These are phyloP conservation scores for Blastomussa wellsi DNA, from an alignment of 92 coral and sea anemone species.

Conservation along the genomic window DNA sequence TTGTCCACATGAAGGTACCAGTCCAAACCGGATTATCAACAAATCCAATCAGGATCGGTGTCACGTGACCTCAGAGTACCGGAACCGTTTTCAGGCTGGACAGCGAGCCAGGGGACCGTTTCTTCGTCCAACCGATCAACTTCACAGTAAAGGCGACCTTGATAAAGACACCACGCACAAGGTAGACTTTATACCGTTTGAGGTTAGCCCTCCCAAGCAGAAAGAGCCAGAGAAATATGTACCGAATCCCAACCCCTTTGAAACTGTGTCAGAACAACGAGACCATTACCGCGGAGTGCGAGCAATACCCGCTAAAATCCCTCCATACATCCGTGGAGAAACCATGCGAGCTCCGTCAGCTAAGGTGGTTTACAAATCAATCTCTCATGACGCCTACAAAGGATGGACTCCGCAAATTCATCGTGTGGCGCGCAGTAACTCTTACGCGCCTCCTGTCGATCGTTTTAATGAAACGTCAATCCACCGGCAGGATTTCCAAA, in stretches of 20 bases:
- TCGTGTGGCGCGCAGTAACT: constrained; percentile 60
- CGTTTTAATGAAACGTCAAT: constrained; percentile 89
- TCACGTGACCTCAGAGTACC: constrained; percentile 80
- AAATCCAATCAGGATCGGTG: constrained; percentile 77
- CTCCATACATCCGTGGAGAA: constrained; percentile 82
- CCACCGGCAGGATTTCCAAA: constrained; percentile 83
- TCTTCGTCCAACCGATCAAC: constrained; percentile 81
- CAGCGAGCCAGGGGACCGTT: constrained; percentile 92
- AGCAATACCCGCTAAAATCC: constrained; percentile 83
- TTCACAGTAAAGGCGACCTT: constrained; percentile 68
- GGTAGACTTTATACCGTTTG: constrained; percentile 68
- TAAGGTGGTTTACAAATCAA: constrained; percentile 80
- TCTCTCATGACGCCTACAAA: constrained; percentile 82
- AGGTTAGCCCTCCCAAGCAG: constrained; percentile 72
- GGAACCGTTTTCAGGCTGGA: constrained; percentile 59
- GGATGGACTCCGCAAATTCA: constrained; percentile 74
- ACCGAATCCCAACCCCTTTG: constrained; percentile 90
- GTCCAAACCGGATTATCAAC: constrained; percentile 87
- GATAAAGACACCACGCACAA: constrained; percentile 80
- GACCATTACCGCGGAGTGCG: constrained; percentile 80
- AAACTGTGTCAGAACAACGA: constrained; percentile 84
- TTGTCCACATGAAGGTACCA: constrained; percentile 84
- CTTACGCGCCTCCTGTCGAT: constrained; percentile 84
- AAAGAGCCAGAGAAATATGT: constrained; percentile 89
- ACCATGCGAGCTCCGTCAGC: constrained; percentile 97